Evolutionary conservation across 2,888 invertebrate genomes (phyloP).

Genomic region (Coenonympha arcania): DNA sequence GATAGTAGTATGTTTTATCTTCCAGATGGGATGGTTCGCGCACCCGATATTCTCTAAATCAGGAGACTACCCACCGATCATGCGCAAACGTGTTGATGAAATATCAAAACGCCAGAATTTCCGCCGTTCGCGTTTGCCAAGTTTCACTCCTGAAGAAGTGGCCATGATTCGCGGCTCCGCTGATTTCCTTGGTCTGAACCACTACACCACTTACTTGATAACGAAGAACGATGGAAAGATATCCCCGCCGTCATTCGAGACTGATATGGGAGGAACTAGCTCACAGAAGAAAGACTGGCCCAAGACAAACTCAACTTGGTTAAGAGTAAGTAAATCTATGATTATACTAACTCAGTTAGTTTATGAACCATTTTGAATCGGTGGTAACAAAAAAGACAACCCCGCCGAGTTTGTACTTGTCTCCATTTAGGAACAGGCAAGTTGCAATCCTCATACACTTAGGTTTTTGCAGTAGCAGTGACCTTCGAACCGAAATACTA

Average conservation of each 20-base stretch:
- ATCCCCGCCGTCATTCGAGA: conserved; percentile 44
- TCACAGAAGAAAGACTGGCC: conserved; percentile 68
- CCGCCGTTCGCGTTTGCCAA: conserved; percentile 75
- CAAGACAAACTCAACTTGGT: conserved; percentile 62
- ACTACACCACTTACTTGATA: conserved; percentile 77
- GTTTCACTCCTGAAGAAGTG: conserved; percentile 76
- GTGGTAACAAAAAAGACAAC: no score
- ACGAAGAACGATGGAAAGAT: conserved; percentile 41
- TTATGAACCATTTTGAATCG: no score
- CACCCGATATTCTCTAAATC: conserved; percentile 77
- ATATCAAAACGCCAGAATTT: conserved; percentile 76
- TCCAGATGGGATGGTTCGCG: conserved; percentile 78
- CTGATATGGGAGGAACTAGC: conserved; percentile 53
- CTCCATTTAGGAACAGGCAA: no score
- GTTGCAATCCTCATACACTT: no score
- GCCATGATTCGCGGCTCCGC: conserved; percentile 73
- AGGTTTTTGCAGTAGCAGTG: no score
- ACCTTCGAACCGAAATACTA: no score
- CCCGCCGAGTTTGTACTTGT: no score
- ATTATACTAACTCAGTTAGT: no score
- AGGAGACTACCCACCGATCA: conserved; percentile 79
- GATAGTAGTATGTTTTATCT: conserved; percentile 25
- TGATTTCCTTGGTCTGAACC: conserved; percentile 84
- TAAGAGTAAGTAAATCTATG: conserved; percentile 52
- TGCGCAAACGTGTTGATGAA: conserved; percentile 74